phyloP scores from a whole-genome alignment of 1,140 invertebrate genomes.

The Neomicropteryx cornuta region DNA sequence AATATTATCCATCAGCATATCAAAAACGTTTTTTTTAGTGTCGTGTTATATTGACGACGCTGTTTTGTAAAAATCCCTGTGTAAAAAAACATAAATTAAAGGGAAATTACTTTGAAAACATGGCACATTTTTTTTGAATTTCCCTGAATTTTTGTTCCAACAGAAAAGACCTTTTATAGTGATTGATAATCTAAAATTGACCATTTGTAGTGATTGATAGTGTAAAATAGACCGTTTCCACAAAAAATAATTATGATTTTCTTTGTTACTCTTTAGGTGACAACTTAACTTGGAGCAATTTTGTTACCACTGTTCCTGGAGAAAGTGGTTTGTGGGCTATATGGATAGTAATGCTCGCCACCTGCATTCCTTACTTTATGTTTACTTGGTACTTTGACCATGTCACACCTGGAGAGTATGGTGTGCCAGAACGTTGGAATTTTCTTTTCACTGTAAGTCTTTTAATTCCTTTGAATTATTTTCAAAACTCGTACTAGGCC shows the following conservation, averaged over 20 bases:
- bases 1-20: too few relatives aligned
- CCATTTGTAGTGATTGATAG: conserved; percentile 8
- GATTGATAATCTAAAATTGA: too few relatives aligned
- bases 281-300: conserved; percentile 6
- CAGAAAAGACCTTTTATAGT: too few relatives aligned
- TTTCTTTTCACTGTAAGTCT: conserved; percentile 3
- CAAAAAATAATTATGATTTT: background rate
- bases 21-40: too few relatives aligned
- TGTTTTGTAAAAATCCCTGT: too few relatives aligned
- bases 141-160: too few relatives aligned
- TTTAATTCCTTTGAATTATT: conserved; percentile 1
- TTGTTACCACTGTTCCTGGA: conserved; percentile 4
- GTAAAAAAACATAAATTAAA: too few relatives aligned
- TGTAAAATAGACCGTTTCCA: conserved; percentile 9
- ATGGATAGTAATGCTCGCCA: conserved; percentile 1
- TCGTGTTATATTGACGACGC: too few relatives aligned
- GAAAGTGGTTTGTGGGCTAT: background rate
- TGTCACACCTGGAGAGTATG: conserved; percentile 9
- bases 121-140: too few relatives aligned
- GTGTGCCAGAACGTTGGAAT: conserved; percentile 3
- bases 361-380: conserved; percentile 1
- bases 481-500: background rate
- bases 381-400: conserved; percentile 11
- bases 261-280: conserved; percentile 7
- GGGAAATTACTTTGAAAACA: too few relatives aligned